Base-by-base conservation (phyloP, 1,140 invertebrate genomes). In the Lamellibrachia luymesi region DNA sequence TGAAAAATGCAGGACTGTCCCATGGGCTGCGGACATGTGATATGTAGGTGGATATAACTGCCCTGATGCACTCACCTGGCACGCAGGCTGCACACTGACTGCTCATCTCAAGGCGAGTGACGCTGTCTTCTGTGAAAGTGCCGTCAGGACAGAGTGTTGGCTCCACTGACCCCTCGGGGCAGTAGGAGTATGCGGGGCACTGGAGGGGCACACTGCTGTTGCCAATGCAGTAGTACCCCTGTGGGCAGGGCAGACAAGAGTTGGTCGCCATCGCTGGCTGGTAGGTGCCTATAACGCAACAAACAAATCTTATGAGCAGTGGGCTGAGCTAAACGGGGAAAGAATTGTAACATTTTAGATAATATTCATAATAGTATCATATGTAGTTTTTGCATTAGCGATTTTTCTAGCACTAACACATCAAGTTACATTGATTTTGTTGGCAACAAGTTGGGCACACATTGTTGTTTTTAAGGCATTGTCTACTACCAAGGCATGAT, bases 171-270 rank as follows among this genome's bases (percentile, higher is more conserved):
- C 94, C 94, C 49, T 95, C 93, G 4, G 95, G 95, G 94, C 95
- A 96, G 94, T 95, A 96, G n/a, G 94, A 94, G 93, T 94, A 95
- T 2, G 94, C 92, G 49, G 95, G 94, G 92, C 95, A 96, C 1
- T 94, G 93, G n/a, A 94, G 89, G 10, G 95, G 95, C 17, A 92
- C 38, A 91, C 94, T 95, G 27, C 95, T 95, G 93, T 95, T 96
- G 25, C 91, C 90, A 17, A 94, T 80, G 93, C 95, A 96, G 91
- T 94, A 94, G 51, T 90, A 95, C 0, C 95, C 95, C 50, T 93
- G 94, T 52, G 95, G 95, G 93, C 95, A 96, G 0, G 93, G 51
- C 2, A 93, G n/a, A 94, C 95, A 96, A 51, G 90, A 80, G 4
- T 91, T 94, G 10, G 90, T 50, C 17, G 95, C 95, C 27, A 52